Conservation (phyloP, 1,140 invertebrate genomes). For the Drosophila baimaii region DNA sequence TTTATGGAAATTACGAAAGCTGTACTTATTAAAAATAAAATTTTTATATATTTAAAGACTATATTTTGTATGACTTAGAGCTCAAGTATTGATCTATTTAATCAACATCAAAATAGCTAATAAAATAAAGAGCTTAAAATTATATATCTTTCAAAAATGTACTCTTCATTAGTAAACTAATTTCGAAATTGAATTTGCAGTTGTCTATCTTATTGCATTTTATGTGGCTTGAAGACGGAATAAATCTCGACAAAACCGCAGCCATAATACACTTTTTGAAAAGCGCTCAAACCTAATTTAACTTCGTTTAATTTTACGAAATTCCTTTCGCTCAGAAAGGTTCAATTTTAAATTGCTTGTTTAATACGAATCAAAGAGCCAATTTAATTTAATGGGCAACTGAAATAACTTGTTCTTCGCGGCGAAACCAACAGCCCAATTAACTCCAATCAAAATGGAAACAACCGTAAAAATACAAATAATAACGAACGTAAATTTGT, state of each 20-base stretch:
- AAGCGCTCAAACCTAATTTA: background rate
- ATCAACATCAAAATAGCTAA: no score
- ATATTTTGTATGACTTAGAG: no score
- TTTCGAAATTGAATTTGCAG: no score
- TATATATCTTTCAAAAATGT: background rate
- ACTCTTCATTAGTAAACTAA: background rate
- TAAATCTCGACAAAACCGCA: background rate
- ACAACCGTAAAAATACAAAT: slow-evolving; percentile 45
- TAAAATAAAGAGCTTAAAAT: background rate
- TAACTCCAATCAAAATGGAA: slow-evolving; percentile 49
- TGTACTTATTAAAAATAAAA: background rate
- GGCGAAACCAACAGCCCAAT: slow-evolving; percentile 31
- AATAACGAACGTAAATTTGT: slow-evolving; percentile 49
- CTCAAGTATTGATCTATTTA: background rate
- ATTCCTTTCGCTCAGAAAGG: background rate
- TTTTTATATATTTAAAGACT: background rate
- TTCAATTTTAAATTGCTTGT: slow-evolving; percentile 22
- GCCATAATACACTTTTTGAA: background rate
- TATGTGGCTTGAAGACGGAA: background rate
- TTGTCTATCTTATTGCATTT: no score
- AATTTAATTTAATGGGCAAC: slow-evolving; percentile 25
- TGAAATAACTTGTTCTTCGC: slow-evolving; percentile 27
- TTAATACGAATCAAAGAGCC: slow-evolving; percentile 22
- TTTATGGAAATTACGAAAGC: background rate
- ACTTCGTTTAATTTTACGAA: background rate